Base-by-base conservation (phyloP, 2,113 vertebrate genomes). In the Zosterops lateralis region DNA sequence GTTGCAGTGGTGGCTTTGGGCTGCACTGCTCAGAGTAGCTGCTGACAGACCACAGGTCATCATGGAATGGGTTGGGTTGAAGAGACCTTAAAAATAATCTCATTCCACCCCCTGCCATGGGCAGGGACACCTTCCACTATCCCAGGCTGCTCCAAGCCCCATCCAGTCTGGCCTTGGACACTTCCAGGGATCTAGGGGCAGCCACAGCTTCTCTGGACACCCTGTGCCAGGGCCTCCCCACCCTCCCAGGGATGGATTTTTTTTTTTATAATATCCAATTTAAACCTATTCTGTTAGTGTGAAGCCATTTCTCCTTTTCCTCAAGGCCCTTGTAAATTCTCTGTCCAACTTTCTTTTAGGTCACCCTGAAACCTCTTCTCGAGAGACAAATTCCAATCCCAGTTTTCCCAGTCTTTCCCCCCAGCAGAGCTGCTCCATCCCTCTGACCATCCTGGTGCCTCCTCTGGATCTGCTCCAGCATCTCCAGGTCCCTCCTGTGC, bases 91-190 rank as follows among this genome's bases (percentile, higher is more conserved):
- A 79, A 50, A 6, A 0, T 1, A 11, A 50, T 36, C 34, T 2
- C 2, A 2, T 47, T 0, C 16, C n/a, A 17, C 12, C 18, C 26
- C 17, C 15, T 40, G n/a, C 29, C 56, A 31, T 3, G 48, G 32
- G n/a, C n/a, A 48, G 40, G 34, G 16, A 34, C 57, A 40, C 7
- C 13, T 78, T 1, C n/a, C 10, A 11, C 29, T 7, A 0, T 28
- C 24, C 40, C 48, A 56, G n/a, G n/a, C 0, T 1, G 29, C 29
- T 56, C 65, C 48, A 11, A 54, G 18, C 19, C 29, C n/a, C 0
- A 0, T 40, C 48, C 84, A 71, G 1, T 29, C 50, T 56, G 57
- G 40, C 4, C 31, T 57, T 34, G 34, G 50, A 0, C 75, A 57
- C 42, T 64, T 0, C 29, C 48, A 48, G 38, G 54, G 64, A 68